A percentile compares a stretch with the other conserved stretches of the same genome.
These are phyloP conservation scores for Anodontia alba DNA, from an alignment of 2,888 invertebrate genomes.

Conservation along the genomic window DNA sequence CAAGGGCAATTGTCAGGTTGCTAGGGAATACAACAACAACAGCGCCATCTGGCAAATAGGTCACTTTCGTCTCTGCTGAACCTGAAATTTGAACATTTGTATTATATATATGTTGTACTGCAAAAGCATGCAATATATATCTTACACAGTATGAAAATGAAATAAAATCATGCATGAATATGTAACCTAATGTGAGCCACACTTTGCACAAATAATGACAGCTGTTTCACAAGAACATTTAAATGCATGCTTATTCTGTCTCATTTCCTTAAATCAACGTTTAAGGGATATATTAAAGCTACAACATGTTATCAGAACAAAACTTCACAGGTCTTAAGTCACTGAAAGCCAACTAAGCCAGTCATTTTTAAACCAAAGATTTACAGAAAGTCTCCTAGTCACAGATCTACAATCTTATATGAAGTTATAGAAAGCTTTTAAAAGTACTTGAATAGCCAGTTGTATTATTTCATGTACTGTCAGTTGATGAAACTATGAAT, in stretches of 20 bases:
- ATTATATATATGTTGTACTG: conserved; percentile 21
- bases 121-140: neutral
- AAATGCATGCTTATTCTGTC: neutral
- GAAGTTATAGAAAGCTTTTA: too few species aligned
- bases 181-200: too few species aligned
- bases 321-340: neutral
- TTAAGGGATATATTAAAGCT: neutral
- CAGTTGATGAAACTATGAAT: too few species aligned
- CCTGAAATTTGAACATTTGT: conserved; percentile 65
- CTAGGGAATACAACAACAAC: conserved; percentile 83
- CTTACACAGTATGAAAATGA: neutral
- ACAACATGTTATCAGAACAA: neutral
- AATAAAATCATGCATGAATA: neutral
- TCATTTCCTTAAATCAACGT: neutral
- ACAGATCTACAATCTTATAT: too few species aligned
- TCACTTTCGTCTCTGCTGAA: conserved; percentile 80
- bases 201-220: neutral
- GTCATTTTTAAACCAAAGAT: too few species aligned
- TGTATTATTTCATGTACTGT: too few species aligned
- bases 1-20: conserved; percentile 90
- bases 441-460: too few species aligned
- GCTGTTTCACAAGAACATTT: conserved; percentile 2
- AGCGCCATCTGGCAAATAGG: conserved; percentile 83
- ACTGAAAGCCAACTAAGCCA: too few species aligned
- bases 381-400: too few species aligned